Evolutionary conservation across 2,797 vertebrate species (phyloP).

Genomic region (Gymnoscopelus microlampas): DNA sequence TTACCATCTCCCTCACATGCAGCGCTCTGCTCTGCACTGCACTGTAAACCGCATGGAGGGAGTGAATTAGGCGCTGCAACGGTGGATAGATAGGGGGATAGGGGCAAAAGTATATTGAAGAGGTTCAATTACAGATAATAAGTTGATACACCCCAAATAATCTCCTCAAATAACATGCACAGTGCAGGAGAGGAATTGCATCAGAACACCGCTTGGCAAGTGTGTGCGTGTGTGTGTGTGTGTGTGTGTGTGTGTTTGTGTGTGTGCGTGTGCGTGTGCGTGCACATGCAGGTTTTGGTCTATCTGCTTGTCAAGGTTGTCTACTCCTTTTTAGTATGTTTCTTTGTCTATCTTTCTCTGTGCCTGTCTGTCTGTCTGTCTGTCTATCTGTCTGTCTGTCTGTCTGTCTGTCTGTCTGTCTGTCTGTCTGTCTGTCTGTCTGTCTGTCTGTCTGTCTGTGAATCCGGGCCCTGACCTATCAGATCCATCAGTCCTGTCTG

Average conservation of each 20-base stretch:
- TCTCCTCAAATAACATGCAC: constrained; percentile 57
- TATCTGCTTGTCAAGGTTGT: neutral
- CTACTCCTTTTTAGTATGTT: neutral
- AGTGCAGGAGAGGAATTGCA: constrained; percentile 41
- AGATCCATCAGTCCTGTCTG: constrained; percentile 77
- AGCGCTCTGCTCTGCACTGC: constrained; percentile 54
- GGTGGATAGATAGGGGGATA: constrained; percentile 44
- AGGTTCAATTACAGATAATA: constrained; percentile 70
- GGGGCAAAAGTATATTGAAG: constrained; percentile 65
- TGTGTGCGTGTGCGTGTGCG: neutral
- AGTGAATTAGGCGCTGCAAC: constrained; percentile 54
- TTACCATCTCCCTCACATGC: constrained; percentile 78
- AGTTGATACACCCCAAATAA: constrained; percentile 67
- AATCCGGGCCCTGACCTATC: constrained; percentile 60
- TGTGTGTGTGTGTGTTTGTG: neutral
- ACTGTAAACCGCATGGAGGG: constrained; percentile 41
- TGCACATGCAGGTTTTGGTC: neutral
- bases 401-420: constrained; percentile 7
- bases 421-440: neutral
- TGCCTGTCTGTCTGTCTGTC: neutral
- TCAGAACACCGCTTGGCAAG: neutral
- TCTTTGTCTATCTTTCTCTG: neutral
- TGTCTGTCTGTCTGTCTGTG: constrained; percentile 26
- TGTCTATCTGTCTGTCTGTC: constrained; percentile 16
- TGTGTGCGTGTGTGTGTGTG: neutral